Evolutionary conservation across 2,113 vertebrate species (phyloP).

Genomic region (Xerus inauris): DNA sequence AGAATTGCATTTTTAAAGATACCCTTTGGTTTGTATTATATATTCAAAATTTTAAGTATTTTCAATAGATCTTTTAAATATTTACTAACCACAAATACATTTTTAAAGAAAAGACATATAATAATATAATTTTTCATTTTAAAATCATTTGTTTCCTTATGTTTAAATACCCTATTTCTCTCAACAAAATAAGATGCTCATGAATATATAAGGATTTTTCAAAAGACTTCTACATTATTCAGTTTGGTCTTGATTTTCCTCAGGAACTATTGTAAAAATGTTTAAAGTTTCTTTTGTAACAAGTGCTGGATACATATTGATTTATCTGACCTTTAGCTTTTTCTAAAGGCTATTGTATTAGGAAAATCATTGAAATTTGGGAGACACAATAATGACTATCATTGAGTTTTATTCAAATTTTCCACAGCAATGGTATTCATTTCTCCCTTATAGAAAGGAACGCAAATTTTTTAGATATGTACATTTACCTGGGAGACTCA

Average conservation of each 20-base stretch:
- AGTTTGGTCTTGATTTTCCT: background rate
- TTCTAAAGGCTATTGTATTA: background rate
- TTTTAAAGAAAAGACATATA: background rate
- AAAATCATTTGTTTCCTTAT: background rate
- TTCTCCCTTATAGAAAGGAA: background rate
- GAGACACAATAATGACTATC: background rate
- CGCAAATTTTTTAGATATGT: background rate
- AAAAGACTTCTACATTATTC: background rate
- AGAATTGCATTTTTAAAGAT: background rate
- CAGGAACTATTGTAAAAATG: background rate
- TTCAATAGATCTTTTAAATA: background rate
- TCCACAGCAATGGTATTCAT: background rate
- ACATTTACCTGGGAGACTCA: background rate
- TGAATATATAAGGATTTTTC: background rate
- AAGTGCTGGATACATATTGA: background rate
- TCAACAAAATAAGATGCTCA: background rate
- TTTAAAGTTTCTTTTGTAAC: background rate
- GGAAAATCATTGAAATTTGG: background rate
- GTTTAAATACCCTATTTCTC: background rate
- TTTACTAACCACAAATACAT: background rate
- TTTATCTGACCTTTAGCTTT: background rate
- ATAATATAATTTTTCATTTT: background rate
- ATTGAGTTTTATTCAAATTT: background rate
- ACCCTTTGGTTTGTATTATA: background rate
- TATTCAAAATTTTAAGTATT: background rate